Evolutionary conservation across 1,140 invertebrate genomes (phyloP).

Genomic region (Drosophila varians): DNA sequence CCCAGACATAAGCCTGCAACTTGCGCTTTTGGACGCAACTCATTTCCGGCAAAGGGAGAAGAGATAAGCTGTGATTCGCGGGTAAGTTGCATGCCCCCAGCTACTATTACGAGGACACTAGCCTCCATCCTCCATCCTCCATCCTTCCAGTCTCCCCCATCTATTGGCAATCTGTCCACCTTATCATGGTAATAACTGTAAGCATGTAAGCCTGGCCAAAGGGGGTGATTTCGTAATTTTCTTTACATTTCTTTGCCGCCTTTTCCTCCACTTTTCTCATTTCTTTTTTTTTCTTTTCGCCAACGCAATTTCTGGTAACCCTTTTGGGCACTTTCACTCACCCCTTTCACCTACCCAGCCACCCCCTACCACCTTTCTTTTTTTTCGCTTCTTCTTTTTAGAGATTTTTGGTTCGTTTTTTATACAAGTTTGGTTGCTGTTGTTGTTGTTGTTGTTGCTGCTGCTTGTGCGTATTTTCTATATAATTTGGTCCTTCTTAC

Average conservation of each 20-base stretch:
- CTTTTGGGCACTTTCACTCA: conserved; percentile 58
- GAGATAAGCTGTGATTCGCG: conserved; percentile 52
- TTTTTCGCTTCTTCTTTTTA: conserved; percentile 34
- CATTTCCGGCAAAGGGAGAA: conserved; percentile 58
- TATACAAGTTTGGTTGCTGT: conserved; percentile 27
- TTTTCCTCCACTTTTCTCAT: conserved; percentile 18
- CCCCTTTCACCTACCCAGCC: background rate
- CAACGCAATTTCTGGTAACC: conserved; percentile 63
- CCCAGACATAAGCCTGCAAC: conserved; percentile 55
- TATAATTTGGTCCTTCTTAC: conserved; percentile 60
- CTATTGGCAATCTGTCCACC: conserved; percentile 53
- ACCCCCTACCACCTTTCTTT: background rate
- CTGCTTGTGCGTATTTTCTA: conserved; percentile 60
- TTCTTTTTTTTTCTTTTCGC: conserved; percentile 18
- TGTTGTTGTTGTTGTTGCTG: conserved; percentile 13
- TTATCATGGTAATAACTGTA: conserved; percentile 82
- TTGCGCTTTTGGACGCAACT: conserved; percentile 62
- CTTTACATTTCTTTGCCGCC: conserved; percentile 76
- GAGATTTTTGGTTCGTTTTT: conserved; percentile 56
- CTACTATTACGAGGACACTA: conserved; percentile 4
- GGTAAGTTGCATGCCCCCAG: conserved; percentile 1
- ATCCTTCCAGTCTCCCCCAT: background rate
- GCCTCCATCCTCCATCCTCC: background rate
- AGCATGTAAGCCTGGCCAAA: conserved; percentile 80
- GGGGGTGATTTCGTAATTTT: conserved; percentile 81